Evolutionary conservation across 64 coral and sea anemone genomes (phyloP), one percentile per base, ranked within the genome.

Genomic region (Montipora efflorescens): DNA sequence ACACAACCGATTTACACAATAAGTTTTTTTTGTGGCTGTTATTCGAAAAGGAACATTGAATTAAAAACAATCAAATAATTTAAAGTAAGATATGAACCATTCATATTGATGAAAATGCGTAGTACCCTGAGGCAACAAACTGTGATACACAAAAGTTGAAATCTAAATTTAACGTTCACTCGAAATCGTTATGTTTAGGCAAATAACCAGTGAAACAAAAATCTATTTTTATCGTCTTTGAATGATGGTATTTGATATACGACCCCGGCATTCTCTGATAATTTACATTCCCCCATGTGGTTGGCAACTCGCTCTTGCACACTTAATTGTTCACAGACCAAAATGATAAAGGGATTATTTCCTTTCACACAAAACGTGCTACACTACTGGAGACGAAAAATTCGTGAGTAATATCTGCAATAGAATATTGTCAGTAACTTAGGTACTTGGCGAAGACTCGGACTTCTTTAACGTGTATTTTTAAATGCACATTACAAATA

Each of bases 131-230:
- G 82, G 82, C 82, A 19, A 5, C 82, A 51, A 45, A 50, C 82
- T 72, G 82, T 8, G 66, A 8, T 44, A 51, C 19, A 86, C 82
- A 86, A 72, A 69, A 72, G 46, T 72, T 19, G 66, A 50, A 47
- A 18, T 86, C 64, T 71, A 86, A 86, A 86, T 71, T 86, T 86
- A 86, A 45, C 4, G 68, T 43, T 72, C 25, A 71, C 62, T 71
- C 71, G 2, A 10, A 19, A 86, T 48, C 44, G 46, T 72, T 86
- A 48, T 47, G 47, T 46, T 18, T 23, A 50, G 16, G 15, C 45
- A 3, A 14, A 19, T 13, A 22, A 47, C 64, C 47, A 50, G 67
- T 11, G 47, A 51, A 50, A 86, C n/a, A 72, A 19, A 6, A 12
- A 10, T 8, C n/a, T 85, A 83, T 49, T 86, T 72, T 69, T 50